Conservation (phyloP, 1,140 invertebrate genomes). For the Drosophila cardini region DNA sequence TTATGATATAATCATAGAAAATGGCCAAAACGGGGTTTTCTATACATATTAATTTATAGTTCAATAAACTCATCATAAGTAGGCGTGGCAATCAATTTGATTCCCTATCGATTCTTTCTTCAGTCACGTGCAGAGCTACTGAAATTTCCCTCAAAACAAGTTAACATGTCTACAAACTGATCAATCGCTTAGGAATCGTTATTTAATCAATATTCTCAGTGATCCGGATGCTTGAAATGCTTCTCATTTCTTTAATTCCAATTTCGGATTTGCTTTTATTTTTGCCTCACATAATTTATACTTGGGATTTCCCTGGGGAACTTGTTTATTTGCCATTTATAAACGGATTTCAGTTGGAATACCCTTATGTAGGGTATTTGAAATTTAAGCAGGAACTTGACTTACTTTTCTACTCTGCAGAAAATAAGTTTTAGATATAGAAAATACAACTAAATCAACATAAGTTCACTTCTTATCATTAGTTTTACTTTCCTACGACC, state of each 20-base stretch:
- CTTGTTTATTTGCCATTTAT: conserved; percentile 63
- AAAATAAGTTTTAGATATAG: background rate
- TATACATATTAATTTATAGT: conserved; percentile 27
- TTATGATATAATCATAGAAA: conserved; percentile 57
- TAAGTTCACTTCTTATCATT: too few species aligned
- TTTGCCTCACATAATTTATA: conserved; percentile 49
- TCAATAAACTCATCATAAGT: conserved; percentile 55
- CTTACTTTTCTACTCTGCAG: background rate
- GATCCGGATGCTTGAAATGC: conserved; percentile 22
- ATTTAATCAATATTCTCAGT: conserved; percentile 3
- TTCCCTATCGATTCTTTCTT: background rate
- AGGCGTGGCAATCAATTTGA: conserved; percentile 22
- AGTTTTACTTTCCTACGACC: background rate
- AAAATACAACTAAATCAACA: too few species aligned
- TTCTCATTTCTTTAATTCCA: conserved; percentile 12
- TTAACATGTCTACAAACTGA: conserved; percentile 27
- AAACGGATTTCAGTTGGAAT: conserved; percentile 56
- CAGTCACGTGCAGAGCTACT: conserved; percentile 36
- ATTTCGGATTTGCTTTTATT: conserved; percentile 3
- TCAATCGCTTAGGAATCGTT: conserved; percentile 30
- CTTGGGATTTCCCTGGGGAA: conserved; percentile 54
- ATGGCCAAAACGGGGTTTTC: conserved; percentile 1
- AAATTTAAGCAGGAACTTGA: background rate
- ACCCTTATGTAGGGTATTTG: background rate
- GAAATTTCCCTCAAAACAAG: conserved; percentile 27